Conservation (phyloP, 2,113 vertebrate genomes). For the Genyomyrus donnyi region DNA sequence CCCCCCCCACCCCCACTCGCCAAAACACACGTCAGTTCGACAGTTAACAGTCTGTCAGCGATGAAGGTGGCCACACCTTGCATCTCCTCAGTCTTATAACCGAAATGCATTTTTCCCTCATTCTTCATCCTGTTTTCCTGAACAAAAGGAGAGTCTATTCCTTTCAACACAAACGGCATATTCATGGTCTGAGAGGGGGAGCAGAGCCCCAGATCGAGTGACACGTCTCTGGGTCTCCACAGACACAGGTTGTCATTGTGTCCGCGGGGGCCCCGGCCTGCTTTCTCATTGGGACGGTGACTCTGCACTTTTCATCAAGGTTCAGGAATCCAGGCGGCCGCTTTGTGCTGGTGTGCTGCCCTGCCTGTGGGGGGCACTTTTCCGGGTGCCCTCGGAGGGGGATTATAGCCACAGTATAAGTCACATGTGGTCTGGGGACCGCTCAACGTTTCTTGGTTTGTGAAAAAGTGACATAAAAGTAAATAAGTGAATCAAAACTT, state of each 20-base stretch:
- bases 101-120: not conserved
- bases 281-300: constrained; percentile 44
- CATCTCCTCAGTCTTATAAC: not conserved
- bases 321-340: constrained; percentile 20
- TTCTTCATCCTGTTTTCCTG: not conserved
- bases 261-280: not conserved
- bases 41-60: not conserved
- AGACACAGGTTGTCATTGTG: constrained; percentile 52
- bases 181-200: constrained; percentile 13
- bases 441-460: not conserved
- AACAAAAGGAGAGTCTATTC: not conserved
- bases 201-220: constrained; percentile 25
- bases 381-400: not conserved
- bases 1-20: not conserved
- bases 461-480: not conserved
- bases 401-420: not conserved
- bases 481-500: not conserved
- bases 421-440: not conserved
- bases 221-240: constrained; percentile 25
- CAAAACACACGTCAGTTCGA: not conserved
- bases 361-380: not conserved
- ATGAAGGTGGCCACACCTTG: not conserved
- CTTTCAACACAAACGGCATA: not conserved
- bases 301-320: constrained; percentile 37
- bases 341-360: not conserved